These are phyloP conservation scores for Endotricha flammealis DNA, from an alignment of 2,888 invertebrate species.

Conservation along the genomic window DNA sequence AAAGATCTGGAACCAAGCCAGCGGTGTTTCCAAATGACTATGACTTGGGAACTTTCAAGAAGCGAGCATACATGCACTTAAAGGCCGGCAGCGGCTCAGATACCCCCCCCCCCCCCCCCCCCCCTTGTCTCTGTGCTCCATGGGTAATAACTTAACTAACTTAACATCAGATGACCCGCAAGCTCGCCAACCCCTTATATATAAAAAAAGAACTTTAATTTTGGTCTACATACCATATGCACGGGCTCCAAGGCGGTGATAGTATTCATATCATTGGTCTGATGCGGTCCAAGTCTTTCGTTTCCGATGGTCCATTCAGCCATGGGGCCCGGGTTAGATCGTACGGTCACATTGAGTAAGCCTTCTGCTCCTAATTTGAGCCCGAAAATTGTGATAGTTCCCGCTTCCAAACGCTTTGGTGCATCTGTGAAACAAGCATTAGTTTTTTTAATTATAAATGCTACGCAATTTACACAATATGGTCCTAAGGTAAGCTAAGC, in stretches of 20 bases:
- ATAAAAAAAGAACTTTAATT: not conserved
- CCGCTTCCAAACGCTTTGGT: slow-evolving; percentile 78
- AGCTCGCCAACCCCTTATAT: slow-evolving; percentile 23
- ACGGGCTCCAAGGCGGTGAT: slow-evolving; percentile 42
- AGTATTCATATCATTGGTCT: slow-evolving; percentile 28
- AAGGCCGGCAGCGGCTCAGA: no score
- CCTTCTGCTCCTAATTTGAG: slow-evolving; percentile 85
- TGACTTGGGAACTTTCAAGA: no score
- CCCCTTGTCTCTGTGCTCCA: no score
- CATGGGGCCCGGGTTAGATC: slow-evolving; percentile 84
- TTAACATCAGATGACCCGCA: no score
- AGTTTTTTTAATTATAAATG: no score
- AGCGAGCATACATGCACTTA: no score
- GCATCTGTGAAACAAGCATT: slow-evolving; percentile 71
- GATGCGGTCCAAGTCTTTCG: slow-evolving; percentile 29
- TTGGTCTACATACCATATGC: slow-evolving; percentile 52
- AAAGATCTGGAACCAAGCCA: no score
- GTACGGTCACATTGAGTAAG: slow-evolving; percentile 83
- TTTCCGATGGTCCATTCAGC: slow-evolving; percentile 83
- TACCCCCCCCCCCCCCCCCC: no score
- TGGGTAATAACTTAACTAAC: no score
- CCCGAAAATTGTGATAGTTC: slow-evolving; percentile 82
- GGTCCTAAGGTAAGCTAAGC: no score
- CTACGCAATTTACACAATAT: no score
- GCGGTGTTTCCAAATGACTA: no score